Evolutionary conservation across 1,140 invertebrate genomes (phyloP).

Genomic region (Dendrolimus kikuchii): DNA sequence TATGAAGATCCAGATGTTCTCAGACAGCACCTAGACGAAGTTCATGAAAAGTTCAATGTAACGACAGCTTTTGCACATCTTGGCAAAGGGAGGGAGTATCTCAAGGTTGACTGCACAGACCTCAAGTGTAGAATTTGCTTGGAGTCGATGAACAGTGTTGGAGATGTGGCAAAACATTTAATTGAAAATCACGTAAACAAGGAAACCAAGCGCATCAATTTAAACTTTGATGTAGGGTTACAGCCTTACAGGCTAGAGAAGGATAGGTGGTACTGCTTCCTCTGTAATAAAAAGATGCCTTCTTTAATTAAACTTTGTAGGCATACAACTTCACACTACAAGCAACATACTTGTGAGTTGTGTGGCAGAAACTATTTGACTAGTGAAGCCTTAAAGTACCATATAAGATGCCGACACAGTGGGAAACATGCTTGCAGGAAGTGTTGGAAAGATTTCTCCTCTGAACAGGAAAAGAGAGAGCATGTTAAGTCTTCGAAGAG

Average conservation of each 20-base stretch:
- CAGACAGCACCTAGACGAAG: constrained; percentile 19
- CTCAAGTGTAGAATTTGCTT: constrained; percentile 23
- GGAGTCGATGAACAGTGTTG: constrained; percentile 14
- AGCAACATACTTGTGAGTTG: constrained; percentile 51
- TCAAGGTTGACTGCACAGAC: constrained; percentile 25
- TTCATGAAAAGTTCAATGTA: constrained; percentile 19
- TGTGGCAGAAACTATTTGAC: constrained; percentile 48
- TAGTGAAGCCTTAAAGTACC: constrained; percentile 44
- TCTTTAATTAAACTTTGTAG: constrained; percentile 36
- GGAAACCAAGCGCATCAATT: constrained; percentile 21
- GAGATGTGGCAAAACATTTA: constrained; percentile 19
- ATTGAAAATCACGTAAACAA: constrained; percentile 21
- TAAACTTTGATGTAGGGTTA: constrained; percentile 32
- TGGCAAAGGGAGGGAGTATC: constrained; percentile 15
- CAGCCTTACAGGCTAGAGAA: constrained; percentile 43
- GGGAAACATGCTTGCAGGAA: constrained; percentile 43
- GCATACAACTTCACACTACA: constrained; percentile 48
- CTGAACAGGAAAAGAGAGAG: constrained; percentile 30
- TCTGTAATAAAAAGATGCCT: constrained; percentile 42
- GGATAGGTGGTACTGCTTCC: constrained; percentile 39
- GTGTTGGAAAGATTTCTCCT: constrained; percentile 46
- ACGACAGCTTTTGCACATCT: constrained; percentile 25
- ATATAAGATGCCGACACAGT: constrained; percentile 43
- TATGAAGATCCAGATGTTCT: constrained; percentile 22
- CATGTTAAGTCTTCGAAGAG: constrained; percentile 34